Evolutionary conservation across 2,113 vertebrate genomes (phyloP).

Genomic region (Spermophilus dauricus): DNA sequence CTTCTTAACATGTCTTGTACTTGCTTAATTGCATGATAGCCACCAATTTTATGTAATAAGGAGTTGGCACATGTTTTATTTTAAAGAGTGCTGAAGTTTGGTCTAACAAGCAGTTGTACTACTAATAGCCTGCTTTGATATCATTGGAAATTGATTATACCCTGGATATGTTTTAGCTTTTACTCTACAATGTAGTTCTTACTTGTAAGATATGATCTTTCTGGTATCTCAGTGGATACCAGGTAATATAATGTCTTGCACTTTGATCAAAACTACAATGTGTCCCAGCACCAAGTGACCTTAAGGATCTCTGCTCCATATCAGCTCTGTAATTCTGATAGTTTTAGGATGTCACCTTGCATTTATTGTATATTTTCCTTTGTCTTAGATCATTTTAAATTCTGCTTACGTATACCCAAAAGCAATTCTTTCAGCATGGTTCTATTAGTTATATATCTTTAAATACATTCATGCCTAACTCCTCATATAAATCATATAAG

Average conservation of each 20-base stretch:
- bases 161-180: not conserved
- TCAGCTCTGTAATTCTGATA: not conserved
- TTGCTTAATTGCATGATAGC: not conserved
- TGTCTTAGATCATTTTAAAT: not conserved
- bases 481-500: not conserved
- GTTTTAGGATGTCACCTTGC: not conserved
- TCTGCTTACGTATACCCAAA: not conserved
- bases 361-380: not conserved
- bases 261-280: not conserved
- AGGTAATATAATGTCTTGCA: not conserved
- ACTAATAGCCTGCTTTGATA: not conserved
- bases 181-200: not conserved
- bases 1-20: not conserved
- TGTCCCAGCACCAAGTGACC: not conserved
- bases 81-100: not conserved
- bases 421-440: not conserved
- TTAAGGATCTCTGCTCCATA: not conserved
- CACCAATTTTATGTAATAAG: not conserved
- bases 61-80: not conserved
- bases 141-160: not conserved
- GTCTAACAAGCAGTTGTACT: not conserved
- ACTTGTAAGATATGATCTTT: not conserved
- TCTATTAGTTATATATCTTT: not conserved
- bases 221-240: not conserved
- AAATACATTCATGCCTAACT: not conserved